Conservation (phyloP, 2,888 invertebrate genomes). For the Alentia gelatinosa region DNA sequence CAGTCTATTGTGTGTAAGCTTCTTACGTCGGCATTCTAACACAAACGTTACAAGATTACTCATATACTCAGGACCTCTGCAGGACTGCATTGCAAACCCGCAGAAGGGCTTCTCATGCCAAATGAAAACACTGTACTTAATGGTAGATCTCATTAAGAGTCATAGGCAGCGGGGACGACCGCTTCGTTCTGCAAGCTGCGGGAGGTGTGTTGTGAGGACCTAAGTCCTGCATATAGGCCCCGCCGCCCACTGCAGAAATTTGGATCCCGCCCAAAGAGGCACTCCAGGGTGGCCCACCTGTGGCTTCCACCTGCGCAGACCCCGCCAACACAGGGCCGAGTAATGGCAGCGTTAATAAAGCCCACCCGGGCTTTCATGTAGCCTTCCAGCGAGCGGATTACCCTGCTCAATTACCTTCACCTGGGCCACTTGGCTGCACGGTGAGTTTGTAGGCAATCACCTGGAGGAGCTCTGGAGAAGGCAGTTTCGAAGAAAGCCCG, state of each 20-base stretch:
- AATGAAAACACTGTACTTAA: conserved; percentile 45
- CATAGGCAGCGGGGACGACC: background rate
- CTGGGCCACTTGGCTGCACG: background rate
- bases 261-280: conserved; percentile 30
- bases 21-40: conserved; percentile 38
- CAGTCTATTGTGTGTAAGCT: conserved; percentile 26
- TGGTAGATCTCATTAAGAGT: conserved; percentile 42
- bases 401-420: conserved; percentile 42
- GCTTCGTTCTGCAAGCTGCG: background rate
- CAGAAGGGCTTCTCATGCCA: conserved; percentile 45
- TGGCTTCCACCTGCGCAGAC: background rate
- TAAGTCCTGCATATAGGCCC: background rate
- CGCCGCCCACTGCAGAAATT: background rate
- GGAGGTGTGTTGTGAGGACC: conserved; percentile 27
- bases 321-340: background rate
- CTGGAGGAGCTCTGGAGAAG: background rate
- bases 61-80: background rate
- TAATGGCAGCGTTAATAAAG: background rate
- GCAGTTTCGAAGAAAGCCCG: background rate
- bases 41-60: conserved; percentile 46
- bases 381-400: conserved; percentile 30
- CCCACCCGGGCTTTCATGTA: background rate
- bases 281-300: conserved; percentile 29
- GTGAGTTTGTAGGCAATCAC: conserved; percentile 41
- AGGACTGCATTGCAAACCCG: background rate